Conservation (phyloP, 2,888 invertebrate genomes). For the Heterodera filipjevi region DNA sequence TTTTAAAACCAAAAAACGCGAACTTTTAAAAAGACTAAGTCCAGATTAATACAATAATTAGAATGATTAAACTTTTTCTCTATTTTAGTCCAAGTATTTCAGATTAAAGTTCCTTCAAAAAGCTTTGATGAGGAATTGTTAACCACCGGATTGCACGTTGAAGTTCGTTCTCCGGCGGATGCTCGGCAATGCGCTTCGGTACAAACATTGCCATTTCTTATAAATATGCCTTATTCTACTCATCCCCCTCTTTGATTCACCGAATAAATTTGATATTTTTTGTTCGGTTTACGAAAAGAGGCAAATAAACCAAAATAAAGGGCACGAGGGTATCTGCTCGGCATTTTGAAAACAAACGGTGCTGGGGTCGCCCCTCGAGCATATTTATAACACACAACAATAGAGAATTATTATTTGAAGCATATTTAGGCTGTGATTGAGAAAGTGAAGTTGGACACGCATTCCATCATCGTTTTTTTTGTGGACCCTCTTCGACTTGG, state of each 20-base stretch:
- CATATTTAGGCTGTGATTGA: constrained; percentile 19
- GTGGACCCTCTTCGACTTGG: constrained; percentile 30
- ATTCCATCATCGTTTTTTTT: constrained; percentile 27
- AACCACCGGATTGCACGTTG: constrained; percentile 31
- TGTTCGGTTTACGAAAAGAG: constrained; percentile 20
- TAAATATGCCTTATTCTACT: not conserved
- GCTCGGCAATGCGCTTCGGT: constrained; percentile 17
- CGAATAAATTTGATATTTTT: not conserved
- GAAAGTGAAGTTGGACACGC: constrained; percentile 8
- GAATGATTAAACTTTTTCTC: not conserved
- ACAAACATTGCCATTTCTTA: not conserved
- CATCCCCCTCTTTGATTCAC: constrained; percentile 7
- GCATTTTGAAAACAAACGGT: not conserved
- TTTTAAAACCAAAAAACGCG: no score
- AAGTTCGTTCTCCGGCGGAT: constrained; percentile 27
- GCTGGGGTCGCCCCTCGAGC: constrained; percentile 18
- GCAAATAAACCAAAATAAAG: constrained; percentile 3
- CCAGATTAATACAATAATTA: no score
- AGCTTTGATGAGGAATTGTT: constrained; percentile 25
- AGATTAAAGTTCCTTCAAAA: constrained; percentile 25
- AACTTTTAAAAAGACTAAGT: no score
- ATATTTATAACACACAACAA: not conserved
- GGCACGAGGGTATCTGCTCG: constrained; percentile 21
- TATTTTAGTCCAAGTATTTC: no score
- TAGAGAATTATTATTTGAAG: not conserved